Evolutionary conservation across 2,113 vertebrate species (phyloP), one percentile per base, ranked within the genome.

Genomic region (Strix aluco): DNA sequence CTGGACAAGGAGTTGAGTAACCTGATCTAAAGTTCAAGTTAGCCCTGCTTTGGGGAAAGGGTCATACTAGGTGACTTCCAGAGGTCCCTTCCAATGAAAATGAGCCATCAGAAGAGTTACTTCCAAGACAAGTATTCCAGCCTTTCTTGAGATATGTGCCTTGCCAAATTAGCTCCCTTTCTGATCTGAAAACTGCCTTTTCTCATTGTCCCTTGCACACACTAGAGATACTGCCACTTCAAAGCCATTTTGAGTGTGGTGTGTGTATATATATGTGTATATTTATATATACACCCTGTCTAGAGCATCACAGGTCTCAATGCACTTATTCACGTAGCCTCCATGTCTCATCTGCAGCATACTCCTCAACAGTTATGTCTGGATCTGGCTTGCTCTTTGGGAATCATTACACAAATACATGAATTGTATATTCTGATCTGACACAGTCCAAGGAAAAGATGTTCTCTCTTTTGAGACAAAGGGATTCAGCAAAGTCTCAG

Each of bases 251-350:
- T 18, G 29, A n/a, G 13, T 9, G 25, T 25, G 6, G 15, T 15
- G 22, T 13, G 5, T 10, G 4, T 21, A 8, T 32, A 4, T 23
- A 17, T 4, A n/a, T 6, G 11, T 27, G 5, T 9, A 23, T 6
- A 6, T 5, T 9, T 11, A 26, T 8, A 7, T 17, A 14, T 14
- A 57, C 5, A 21, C 27, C 22, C 40, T 52, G 8, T 19, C 7
- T 34, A 30, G 38, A n/a, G 29, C 47, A 85, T 55, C 19, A 58
- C 19, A 26, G 18, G 7, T 85, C 55, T 78, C 10, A 2, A 22
- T 66, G n/a, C 78, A 16, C 13, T 51, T 47, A 16, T 71, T 62
- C 51, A 27, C 0, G 0, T 11, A 34, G 26, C 13, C 2, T 91
- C 27, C 10, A 1, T 34, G 57, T 62, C 65, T 58, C 10, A 16